Evolutionary conservation across 2,797 vertebrate genomes (phyloP).

Genomic region (Podargus strigoides): DNA sequence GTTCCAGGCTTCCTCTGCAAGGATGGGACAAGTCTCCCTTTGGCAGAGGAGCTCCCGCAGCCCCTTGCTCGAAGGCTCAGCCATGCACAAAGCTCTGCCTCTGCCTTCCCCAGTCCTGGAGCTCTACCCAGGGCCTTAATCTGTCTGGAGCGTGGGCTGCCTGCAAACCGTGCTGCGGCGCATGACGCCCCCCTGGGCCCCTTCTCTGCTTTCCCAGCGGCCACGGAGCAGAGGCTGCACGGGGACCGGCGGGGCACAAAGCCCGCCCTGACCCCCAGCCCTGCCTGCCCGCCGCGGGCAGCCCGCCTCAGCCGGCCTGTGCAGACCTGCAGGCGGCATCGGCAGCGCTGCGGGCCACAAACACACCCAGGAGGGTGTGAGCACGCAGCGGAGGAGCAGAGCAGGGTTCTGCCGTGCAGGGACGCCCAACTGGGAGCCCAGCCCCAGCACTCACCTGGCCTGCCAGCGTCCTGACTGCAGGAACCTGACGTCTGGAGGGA

Average conservation of each 20-base stretch:
- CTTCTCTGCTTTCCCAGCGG: not conserved
- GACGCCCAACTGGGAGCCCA: not conserved
- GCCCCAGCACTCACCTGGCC: not conserved
- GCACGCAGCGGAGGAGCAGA: not conserved
- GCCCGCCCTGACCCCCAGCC: not conserved
- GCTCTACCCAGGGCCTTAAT: not conserved
- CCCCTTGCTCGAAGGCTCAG: not conserved
- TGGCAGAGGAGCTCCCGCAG: not conserved
- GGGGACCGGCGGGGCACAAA: not conserved
- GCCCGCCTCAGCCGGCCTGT: conserved; percentile 24
- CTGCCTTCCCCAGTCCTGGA: not conserved
- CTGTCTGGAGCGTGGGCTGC: conserved; percentile 18
- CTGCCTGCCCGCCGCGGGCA: not conserved
- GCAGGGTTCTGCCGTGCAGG: not conserved
- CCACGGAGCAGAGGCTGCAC: not conserved
- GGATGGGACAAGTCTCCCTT: not conserved
- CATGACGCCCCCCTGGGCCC: not conserved
- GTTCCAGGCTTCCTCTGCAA: not conserved
- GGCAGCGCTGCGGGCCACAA: not conserved
- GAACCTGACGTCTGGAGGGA: not conserved
- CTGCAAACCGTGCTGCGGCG: not conserved
- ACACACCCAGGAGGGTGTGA: conserved; percentile 53
- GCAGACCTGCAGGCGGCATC: conserved; percentile 19
- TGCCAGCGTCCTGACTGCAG: not conserved
- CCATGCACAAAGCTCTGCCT: not conserved